phyloP scores from a whole-genome alignment of 2,113 vertebrate species.

The Tachysurus vachellii region DNA sequence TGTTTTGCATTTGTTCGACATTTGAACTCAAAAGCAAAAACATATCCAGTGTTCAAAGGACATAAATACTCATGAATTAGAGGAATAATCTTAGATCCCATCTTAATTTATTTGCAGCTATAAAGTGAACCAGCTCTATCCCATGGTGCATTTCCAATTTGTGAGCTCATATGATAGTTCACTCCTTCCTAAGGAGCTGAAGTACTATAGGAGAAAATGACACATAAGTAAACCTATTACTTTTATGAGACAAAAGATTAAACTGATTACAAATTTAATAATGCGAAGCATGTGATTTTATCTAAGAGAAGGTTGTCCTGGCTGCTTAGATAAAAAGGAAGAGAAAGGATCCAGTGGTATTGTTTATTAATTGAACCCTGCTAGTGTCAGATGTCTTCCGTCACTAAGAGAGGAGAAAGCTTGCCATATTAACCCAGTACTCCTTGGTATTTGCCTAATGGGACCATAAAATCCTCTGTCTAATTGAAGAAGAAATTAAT shows the following conservation, averaged over 20 bases:
- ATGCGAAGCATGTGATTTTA: slow-evolving; percentile 48
- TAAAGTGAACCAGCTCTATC: neutral
- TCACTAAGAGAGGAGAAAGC: slow-evolving; percentile 47
- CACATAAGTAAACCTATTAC: neutral
- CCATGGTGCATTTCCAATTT: neutral
- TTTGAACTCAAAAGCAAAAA: neutral
- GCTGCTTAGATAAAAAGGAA: slow-evolving; percentile 60
- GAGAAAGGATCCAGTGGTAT: slow-evolving; percentile 60
- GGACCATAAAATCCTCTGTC: neutral
- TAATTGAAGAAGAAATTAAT: neutral
- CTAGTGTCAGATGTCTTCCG: slow-evolving; percentile 61
- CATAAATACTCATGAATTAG: neutral
- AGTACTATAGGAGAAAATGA: neutral
- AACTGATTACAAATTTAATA: slow-evolving; percentile 23
- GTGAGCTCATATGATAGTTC: neutral
- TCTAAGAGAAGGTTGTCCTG: slow-evolving; percentile 31
- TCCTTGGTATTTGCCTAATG: neutral
- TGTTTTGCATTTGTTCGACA: neutral
- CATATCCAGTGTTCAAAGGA: neutral
- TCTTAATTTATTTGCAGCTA: neutral
- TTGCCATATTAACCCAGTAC: neutral
- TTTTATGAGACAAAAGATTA: neutral
- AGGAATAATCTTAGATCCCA: neutral
- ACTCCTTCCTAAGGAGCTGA: neutral
- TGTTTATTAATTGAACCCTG: slow-evolving; percentile 67